Base-by-base conservation (phyloP, 2,888 invertebrate genomes). In the Hirtodrosophila cameraria region DNA sequence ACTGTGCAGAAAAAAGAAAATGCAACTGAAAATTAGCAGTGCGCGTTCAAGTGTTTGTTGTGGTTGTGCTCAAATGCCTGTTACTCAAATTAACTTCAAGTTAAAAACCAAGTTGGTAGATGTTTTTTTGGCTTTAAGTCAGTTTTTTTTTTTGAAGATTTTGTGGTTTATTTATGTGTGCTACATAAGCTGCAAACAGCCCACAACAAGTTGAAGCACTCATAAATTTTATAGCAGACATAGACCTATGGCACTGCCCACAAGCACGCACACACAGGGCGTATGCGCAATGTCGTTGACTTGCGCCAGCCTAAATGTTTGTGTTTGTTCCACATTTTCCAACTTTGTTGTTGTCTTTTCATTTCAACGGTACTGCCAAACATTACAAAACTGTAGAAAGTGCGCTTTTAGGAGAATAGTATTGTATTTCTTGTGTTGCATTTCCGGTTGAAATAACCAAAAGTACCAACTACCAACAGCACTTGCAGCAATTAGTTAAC, bases 171-270 rank as follows among this genome's bases (percentile, higher is more conserved):
- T 64, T 64, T 58, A 55, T 36, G 67, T 18, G 16, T 23, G 46
- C 46, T 59, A 41, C 16, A 16, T 20, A 46, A 62, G 61, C 49
- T 36, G 23, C 42, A 7, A 23, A 18, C 30, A 59, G 59, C 27
- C 42, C 28, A 46, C 31, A 54, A 18, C 50, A 55, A 48, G 43
- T 54, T 46, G 60, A 43, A 50, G 38, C 46, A 57, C 60, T 76
- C 69, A 76, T 83, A 80, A 81, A 84, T 74, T 81, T 58, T 27
- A 70, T 55, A 63, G 30, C 60, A 53, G 30, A 27, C 42, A 8
- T 15, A 46, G 20, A 35, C 16, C n/a, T n/a, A n/a, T 4, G 35
- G n/a, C n/a, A 42, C 49, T 38, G 28, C 15, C 18, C 39, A 31
- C 42, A 53, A 31, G 16, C 33, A 57, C 16, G 30, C 45, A 16